phyloP scores from a whole-genome alignment of 2,113 vertebrate species.

The Psilopogon haemacephalus region DNA sequence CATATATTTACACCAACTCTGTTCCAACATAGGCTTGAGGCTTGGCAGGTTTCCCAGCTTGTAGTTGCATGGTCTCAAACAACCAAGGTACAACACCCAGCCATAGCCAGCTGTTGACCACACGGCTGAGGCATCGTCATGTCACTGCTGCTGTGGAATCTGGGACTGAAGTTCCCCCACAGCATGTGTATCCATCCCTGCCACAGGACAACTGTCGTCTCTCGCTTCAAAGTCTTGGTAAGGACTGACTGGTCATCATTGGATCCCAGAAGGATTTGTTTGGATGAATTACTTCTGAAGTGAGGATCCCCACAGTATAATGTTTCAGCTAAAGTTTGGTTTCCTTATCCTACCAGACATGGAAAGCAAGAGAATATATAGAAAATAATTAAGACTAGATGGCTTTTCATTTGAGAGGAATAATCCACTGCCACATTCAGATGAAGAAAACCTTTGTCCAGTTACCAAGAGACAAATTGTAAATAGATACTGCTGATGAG shows the following conservation, averaged over 20 bases:
- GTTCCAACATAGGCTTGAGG: background rate
- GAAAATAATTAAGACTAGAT: background rate
- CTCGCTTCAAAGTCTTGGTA: background rate
- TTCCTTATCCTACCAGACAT: background rate
- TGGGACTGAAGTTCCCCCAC: background rate
- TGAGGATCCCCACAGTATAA: background rate
- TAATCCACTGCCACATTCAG: background rate
- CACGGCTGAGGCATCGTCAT: rapidly evolving
- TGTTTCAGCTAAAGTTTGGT: background rate
- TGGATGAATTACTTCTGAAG: slow-evolving; percentile 6
- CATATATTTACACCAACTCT: background rate
- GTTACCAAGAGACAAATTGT: background rate
- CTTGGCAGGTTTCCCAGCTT: background rate
- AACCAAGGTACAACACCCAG: background rate
- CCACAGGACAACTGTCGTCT: background rate
- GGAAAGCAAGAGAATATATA: background rate
- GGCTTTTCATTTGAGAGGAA: background rate
- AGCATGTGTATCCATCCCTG: background rate
- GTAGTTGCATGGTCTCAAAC: background rate
- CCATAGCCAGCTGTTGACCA: background rate
- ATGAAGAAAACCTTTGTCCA: background rate
- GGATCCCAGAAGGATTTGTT: background rate
- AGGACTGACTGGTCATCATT: background rate
- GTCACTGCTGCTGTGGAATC: rapidly evolving
- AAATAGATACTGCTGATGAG: background rate